Evolutionary conservation across 1,140 invertebrate genomes (phyloP), one percentile per base, ranked within the genome.

Genomic region (Geopemphigus sp.): DNA sequence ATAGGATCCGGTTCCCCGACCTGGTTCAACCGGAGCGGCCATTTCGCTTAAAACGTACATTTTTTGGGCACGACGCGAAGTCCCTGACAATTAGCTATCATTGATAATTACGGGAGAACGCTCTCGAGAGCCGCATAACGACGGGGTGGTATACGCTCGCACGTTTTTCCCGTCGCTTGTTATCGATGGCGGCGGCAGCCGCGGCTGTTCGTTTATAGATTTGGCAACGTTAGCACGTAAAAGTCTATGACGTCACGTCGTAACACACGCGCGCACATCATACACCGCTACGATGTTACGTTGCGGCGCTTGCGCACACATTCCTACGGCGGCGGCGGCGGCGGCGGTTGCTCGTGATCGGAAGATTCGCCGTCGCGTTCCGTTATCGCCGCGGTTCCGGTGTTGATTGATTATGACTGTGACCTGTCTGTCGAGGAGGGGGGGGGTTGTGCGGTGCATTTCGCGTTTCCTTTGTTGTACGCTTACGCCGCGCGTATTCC

Each of bases 1-100:
- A 78, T 63, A 11, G n/a, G 15, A 29, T 78, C 57, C n/a, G 57
- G 32, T 78, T 76, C 22, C 72, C 72, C 72, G 72, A 76, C 72
- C 72, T 76, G 72, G 72, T 76, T 61, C 57, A 78, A 78, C 32
- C 50, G 68, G 17, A 47, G 12, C n/a, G 50, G 50, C 47, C 47
- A 54, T 19, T n/a, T 12, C 10, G 24, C 39, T 66, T n/a, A 22
- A 66, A 32, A 24, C n/a, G 12, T 45, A 39, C 32, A 39, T 39
- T 39, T 39, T 39, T 39, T n/a, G n/a, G n/a, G n/a, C n/a, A n/a
- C n/a, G n/a, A n/a, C n/a, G n/a, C n/a, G n/a, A n/a, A n/a, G n/a
- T n/a, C n/a, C n/a, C n/a, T n/a, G n/a, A n/a, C n/a, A n/a, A n/a
- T n/a, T n/a, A n/a, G n/a, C n/a, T n/a, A n/a, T n/a, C n/a, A n/a